Base-by-base conservation (phyloP, 2,797 vertebrate genomes). In the Karalla daura region DNA sequence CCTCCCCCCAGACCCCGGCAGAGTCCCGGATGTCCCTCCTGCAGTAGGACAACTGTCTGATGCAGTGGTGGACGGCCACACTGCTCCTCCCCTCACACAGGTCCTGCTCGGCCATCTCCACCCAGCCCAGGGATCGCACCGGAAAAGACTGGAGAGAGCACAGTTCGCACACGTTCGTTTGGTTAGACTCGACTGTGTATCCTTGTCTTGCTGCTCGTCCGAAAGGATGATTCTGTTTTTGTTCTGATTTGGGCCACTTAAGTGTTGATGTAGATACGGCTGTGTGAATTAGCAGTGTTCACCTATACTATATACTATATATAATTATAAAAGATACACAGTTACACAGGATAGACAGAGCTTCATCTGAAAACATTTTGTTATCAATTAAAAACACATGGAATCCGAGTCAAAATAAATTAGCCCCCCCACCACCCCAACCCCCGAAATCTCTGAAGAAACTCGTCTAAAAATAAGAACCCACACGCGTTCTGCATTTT, bases 61-160 rank as follows among this genome's bases (percentile, higher is more conserved):
- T 98, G 55, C 98, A 99, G 84, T 98, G 97, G 81, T 97, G 96
- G 52, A 99, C 95, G 0, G 96, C 95, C 25, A 96, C 86, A 0
- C 96, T 97, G 87, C 97, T 98, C 75, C 96, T 95, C 5, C 96
- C 96, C 13, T 96, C 95, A 18, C 93, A 93, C 25, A 99, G 88
- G 88, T 99, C 97, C 49, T 95, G 94, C 76, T 99, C 97, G 2
- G 95, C 95, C 94, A 99, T 98, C 91, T 99, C 97, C 63, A 98
- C 94, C 98, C 97, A 99, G 58, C 98, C 98, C 88, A 99, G 91
- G 35, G 97, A 98, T 23, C 96, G 95, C 37, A 99, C 97, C 2
- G 96, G 95, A 1, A 98, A 98, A 8, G 96, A 98, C 98, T 99
- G 64, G 5, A 23, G 49, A 13, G 8, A 37, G 36, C 33, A 70